Evolutionary conservation across 2,797 vertebrate species (phyloP).

Genomic region (Zenarchopterus dispar): DNA sequence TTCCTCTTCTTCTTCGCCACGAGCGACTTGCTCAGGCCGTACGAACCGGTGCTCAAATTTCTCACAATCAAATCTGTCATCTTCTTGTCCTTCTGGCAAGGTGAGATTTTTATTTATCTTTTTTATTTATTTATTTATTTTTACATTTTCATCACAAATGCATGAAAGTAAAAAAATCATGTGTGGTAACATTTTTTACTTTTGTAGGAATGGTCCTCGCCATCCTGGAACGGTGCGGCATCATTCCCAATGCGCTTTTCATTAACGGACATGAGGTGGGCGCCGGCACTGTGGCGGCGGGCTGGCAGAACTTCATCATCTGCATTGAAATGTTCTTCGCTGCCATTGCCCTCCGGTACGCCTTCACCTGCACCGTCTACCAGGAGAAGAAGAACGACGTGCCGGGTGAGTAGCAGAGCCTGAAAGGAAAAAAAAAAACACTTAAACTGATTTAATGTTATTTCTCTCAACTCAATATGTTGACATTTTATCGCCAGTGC

Average conservation of each 20-base stretch:
- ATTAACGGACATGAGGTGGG: constrained; percentile 87
- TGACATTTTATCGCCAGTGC: constrained; percentile 3
- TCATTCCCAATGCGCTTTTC: constrained; percentile 89
- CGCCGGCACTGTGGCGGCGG: constrained; percentile 92
- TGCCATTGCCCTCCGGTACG: constrained; percentile 89
- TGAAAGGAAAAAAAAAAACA: neutral
- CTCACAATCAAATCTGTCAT: constrained; percentile 97
- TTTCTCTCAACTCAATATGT: constrained; percentile 6
- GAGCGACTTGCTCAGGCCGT: constrained; percentile 90
- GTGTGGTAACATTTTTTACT: neutral
- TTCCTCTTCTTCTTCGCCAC: constrained; percentile 97
- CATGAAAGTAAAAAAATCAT: neutral
- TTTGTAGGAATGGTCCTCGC: constrained; percentile 90
- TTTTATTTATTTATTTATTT: neutral
- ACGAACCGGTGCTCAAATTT: constrained; percentile 93
- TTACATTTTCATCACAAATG: neutral
- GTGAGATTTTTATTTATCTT: constrained; percentile 44
- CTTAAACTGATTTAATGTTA: constrained; percentile 1
- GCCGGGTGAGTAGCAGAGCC: constrained; percentile 81
- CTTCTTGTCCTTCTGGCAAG: constrained; percentile 99
- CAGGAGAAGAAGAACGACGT: constrained; percentile 88
- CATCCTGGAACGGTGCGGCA: constrained; percentile 90
- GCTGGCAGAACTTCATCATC: constrained; percentile 97
- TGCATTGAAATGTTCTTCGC: constrained; percentile 97
- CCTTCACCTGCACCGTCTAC: constrained; percentile 92